Conservation (phyloP, 2,113 vertebrate species). For the Pithys albifrons region DNA sequence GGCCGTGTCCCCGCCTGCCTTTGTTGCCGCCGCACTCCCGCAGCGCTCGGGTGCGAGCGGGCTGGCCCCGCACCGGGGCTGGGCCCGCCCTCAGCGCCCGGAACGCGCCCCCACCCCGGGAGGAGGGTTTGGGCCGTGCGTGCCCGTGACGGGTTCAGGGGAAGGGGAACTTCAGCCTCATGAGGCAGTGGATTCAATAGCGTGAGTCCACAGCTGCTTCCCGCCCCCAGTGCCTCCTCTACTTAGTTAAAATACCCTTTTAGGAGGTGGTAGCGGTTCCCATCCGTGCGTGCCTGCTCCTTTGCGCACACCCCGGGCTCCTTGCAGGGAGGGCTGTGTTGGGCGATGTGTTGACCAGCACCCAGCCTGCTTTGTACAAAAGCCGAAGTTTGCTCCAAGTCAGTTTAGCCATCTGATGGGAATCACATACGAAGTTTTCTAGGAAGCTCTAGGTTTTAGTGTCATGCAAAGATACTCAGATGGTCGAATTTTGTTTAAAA, state of each 20-base stretch:
- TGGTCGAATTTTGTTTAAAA: not conserved
- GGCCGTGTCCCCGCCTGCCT: not conserved
- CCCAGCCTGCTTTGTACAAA: too few species aligned
- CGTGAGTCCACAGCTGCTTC: not conserved
- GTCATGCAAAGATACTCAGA: not conserved
- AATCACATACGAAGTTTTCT: not conserved
- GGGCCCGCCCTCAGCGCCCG: fast-evolving
- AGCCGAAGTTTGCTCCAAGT: not conserved
- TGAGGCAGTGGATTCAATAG: fast-evolving
- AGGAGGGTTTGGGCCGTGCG: fast-evolving
- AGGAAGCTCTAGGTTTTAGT: not conserved
- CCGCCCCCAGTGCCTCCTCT: fast-evolving
- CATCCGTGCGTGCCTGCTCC: not conserved
- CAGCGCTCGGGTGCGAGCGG: not conserved
- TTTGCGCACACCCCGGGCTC: not conserved
- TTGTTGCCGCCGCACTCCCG: not conserved
- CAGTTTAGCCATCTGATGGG: fast-evolving
- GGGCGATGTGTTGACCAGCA: fast-evolving
- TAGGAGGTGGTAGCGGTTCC: fast-evolving
- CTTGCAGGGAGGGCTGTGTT: too few species aligned
- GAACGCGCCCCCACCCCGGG: fast-evolving
- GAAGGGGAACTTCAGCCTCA: fast-evolving
- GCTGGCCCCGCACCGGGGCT: fast-evolving
- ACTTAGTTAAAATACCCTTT: fast-evolving
- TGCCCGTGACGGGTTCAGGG: fast-evolving